phyloP scores from a whole-genome alignment of 2,888 invertebrate genomes.

The Ochropleura leucogaster region DNA sequence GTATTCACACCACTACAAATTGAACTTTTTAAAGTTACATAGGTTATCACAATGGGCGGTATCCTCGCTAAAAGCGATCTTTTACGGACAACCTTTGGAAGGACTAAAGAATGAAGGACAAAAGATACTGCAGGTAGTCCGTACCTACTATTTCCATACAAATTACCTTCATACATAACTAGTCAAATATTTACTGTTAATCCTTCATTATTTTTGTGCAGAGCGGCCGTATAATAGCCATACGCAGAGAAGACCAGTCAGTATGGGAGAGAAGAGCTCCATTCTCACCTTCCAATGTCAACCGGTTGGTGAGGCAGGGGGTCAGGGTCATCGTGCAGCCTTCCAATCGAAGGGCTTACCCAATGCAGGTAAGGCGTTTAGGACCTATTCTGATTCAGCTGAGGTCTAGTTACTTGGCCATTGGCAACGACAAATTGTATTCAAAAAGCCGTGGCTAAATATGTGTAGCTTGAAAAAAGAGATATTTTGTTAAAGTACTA shows the following conservation, averaged over 20 bases:
- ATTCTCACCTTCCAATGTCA: slow-evolving; percentile 97
- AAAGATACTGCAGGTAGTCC: slow-evolving; percentile 23
- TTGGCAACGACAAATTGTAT: background rate
- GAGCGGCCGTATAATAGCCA: slow-evolving; percentile 94
- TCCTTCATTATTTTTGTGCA: slow-evolving; percentile 67
- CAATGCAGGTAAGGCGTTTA: slow-evolving; percentile 94
- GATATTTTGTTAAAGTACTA: background rate
- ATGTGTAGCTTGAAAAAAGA: background rate
- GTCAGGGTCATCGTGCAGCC: slow-evolving; percentile 99
- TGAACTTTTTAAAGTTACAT: slow-evolving; percentile 34
- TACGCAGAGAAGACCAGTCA: slow-evolving; percentile 97
- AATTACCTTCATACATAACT: background rate
- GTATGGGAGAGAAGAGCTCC: slow-evolving; percentile 99
- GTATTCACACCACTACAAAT: slow-evolving; percentile 6
- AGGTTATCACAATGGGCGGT: slow-evolving; percentile 40
- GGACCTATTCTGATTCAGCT: background rate
- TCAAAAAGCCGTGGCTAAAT: background rate
- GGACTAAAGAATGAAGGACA: slow-evolving; percentile 20
- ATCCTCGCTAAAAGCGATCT: slow-evolving; percentile 27
- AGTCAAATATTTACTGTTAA: background rate
- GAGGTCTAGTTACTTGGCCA: background rate
- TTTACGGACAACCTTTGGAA: slow-evolving; percentile 15
- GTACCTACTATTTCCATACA: slow-evolving; percentile 9
- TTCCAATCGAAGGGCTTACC: slow-evolving; percentile 99
- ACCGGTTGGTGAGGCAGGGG: slow-evolving; percentile 95